These are phyloP conservation scores for Pteropus alecto DNA, from an alignment of 2,113 vertebrate genomes.

Conservation along the genomic window DNA sequence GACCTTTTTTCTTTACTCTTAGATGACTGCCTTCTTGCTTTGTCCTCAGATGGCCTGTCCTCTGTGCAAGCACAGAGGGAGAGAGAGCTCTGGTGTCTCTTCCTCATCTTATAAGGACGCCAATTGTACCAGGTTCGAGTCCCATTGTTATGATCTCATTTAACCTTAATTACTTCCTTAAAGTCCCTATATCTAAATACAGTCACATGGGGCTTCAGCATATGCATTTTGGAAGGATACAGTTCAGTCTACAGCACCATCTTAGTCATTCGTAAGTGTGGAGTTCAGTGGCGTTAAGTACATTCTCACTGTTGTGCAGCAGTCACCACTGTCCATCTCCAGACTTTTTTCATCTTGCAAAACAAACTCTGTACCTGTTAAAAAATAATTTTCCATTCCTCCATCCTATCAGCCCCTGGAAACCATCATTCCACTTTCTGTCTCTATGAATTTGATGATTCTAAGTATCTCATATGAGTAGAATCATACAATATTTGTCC, in stretches of 20 bases:
- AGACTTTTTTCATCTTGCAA: background rate
- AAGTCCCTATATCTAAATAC: background rate
- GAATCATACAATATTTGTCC: background rate
- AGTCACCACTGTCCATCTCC: background rate
- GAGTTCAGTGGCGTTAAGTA: background rate
- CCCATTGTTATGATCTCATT: background rate
- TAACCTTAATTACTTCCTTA: background rate
- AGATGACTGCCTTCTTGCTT: background rate
- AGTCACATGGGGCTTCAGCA: background rate
- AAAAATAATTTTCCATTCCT: background rate
- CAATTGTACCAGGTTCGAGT: background rate
- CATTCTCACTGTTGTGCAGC: background rate
- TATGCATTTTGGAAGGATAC: background rate
- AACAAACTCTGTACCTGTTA: background rate
- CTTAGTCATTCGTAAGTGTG: background rate
- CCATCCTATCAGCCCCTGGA: background rate
- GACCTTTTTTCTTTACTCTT: no score
- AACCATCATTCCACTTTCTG: background rate
- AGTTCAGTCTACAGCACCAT: background rate
- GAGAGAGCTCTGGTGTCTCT: background rate
- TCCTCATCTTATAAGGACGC: background rate
- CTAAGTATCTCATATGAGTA: background rate
- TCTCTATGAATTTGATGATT: background rate
- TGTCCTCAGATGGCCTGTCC: background rate
- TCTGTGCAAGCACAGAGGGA: background rate